Base-by-base conservation (phyloP, 2,113 vertebrate species). In the Scartelaos histophorus region DNA sequence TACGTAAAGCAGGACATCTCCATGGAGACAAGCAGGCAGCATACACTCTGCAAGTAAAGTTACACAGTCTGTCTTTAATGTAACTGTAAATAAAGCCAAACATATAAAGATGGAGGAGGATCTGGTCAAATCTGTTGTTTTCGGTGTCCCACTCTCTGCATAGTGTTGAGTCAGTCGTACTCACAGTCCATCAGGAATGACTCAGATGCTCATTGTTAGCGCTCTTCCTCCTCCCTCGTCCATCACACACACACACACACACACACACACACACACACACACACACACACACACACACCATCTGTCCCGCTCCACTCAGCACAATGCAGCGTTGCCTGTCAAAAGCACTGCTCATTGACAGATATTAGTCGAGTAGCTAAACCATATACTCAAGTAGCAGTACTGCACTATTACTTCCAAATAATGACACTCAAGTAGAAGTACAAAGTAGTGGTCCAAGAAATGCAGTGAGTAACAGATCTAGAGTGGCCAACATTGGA, bases 141-240 rank as follows among this genome's bases (percentile, higher is more conserved):
- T 76, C 45, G 49, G 74, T 53, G 72, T 62, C 79, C 16, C 1
- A 70, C 79, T 76, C 74, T 78, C 61, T 0, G 35, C 49, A 66
- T 69, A 78, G 74, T 45, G 51, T 10, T 83, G 86, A 86, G 13
- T 86, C 80, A 81, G 79, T 78, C 76, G 24, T 74, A 66, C 72
- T 85, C 80, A 83, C 87, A 85, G 83, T 82, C 79, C 87, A 89
- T 89, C 86, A 88, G 82, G 79, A 43, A 82, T 92, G 88, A 86
- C 84, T 87, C 86, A 89, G 84, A 83, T 78, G 79, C 75, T 73
- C 73, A 74, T 80, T 87, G 86, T 82, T 82, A 69, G 66, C 76
- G 71, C 87, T 84, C 86, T 75, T 82, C 80, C 70, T 38, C 43
- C 67, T 13, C 57, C 9, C 60, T 67, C 73, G 62, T 68, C 22